Percentiles rank a stretch among this genome's conserved stretches.
These are phyloP conservation scores for Xerus rutilus DNA, from an alignment of 2,797 vertebrate species.

Conservation along the genomic window DNA sequence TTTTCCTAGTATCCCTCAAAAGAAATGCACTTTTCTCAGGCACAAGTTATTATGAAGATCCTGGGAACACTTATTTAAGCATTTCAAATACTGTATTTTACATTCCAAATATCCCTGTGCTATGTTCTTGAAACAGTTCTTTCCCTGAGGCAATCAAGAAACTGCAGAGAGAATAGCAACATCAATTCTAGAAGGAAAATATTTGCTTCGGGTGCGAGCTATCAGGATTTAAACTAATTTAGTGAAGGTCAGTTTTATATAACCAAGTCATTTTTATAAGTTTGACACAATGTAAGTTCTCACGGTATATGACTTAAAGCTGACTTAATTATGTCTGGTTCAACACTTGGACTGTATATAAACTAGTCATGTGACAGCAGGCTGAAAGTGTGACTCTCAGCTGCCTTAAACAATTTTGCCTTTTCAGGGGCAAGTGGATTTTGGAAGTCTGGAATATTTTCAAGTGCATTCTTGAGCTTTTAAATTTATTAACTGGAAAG, in stretches of 20 bases:
- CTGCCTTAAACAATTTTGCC: conserved; percentile 67
- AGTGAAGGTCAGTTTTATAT: conserved; percentile 73
- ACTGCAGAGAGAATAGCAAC: not conserved
- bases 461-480: conserved; percentile 31
- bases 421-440: conserved; percentile 69
- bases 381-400: conserved; percentile 64
- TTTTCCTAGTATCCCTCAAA: not conserved
- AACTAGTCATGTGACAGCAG: conserved; percentile 79
- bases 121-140: conserved; percentile 43
- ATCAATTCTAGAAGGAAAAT: conserved; percentile 54
- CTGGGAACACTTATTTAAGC: not conserved
- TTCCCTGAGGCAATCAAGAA: conserved; percentile 39
- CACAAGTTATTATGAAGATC: not conserved
- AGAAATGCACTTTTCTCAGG: not conserved
- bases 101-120: conserved; percentile 21
- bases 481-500: conserved; percentile 52
- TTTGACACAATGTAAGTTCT: conserved; percentile 77
- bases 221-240: conserved; percentile 61
- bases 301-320: conserved; percentile 69
- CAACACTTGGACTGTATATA: conserved; percentile 77
- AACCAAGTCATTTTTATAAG: conserved; percentile 77
- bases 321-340: conserved; percentile 81
- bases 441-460: conserved; percentile 73
- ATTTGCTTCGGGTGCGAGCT: conserved; percentile 49
- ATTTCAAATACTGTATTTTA: conserved; percentile 46